Evolutionary conservation across 2,888 invertebrate genomes (phyloP).

Genomic region (Lagria hirta): DNA sequence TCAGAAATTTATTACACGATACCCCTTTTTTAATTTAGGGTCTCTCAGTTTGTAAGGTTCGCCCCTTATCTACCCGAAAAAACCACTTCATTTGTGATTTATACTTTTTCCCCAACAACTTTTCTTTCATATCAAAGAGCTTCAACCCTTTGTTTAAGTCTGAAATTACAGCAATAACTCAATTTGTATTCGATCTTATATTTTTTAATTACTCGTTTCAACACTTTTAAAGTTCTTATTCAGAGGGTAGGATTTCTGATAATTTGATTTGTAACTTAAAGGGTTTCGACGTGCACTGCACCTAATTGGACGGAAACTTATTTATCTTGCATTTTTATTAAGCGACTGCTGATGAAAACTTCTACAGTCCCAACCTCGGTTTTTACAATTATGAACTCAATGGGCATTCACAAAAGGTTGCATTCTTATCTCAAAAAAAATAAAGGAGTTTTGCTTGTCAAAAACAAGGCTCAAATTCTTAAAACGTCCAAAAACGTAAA

Average conservation of each 20-base stretch:
- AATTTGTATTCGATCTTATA: slow-evolving; percentile 55
- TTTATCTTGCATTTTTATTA: slow-evolving; percentile 36
- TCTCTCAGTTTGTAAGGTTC: slow-evolving; percentile 14
- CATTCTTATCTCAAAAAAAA: too few species aligned
- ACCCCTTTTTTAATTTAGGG: slow-evolving; percentile 34
- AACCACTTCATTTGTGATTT: slow-evolving; percentile 50
- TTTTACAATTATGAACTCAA: too few species aligned
- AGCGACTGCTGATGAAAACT: background rate
- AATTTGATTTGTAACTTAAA: slow-evolving; percentile 47
- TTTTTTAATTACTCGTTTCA: slow-evolving; percentile 55
- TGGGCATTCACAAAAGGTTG: too few species aligned
- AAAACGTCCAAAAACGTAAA: too few species aligned
- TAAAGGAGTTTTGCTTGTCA: too few species aligned
- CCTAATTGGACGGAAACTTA: slow-evolving; percentile 42
- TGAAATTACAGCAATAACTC: slow-evolving; percentile 54
- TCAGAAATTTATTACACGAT: slow-evolving; percentile 45
- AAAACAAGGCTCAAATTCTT: too few species aligned
- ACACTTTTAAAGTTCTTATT: slow-evolving; percentile 44
- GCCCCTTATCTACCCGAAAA: slow-evolving; percentile 32
- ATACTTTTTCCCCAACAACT: slow-evolving; percentile 43
- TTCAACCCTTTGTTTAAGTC: slow-evolving; percentile 51
- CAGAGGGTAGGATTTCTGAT: slow-evolving; percentile 42
- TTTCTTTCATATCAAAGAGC: slow-evolving; percentile 34
- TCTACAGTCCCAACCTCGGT: too few species aligned
- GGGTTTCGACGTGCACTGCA: slow-evolving; percentile 31